Conservation (phyloP, 2,797 vertebrate genomes). For the Tauraco hartlaubi region DNA sequence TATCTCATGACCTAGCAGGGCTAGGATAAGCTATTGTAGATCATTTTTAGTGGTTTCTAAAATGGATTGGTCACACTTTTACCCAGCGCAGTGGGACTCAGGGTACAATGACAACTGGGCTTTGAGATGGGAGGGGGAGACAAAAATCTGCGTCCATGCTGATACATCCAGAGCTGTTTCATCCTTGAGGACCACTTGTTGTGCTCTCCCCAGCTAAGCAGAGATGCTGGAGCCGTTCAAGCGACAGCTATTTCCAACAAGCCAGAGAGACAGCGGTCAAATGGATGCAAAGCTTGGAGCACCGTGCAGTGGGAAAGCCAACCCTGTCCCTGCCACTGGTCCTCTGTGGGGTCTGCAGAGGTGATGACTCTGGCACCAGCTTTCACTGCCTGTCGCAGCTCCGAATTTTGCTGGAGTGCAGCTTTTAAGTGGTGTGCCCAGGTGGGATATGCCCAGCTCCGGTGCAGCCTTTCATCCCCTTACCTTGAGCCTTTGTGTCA, state of each 20-base stretch:
- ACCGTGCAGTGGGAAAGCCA: neutral
- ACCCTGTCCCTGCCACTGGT: fast-evolving
- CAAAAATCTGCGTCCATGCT: neutral
- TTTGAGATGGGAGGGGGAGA: neutral
- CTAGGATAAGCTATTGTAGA: slow-evolving; percentile 60
- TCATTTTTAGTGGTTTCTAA: slow-evolving; percentile 63
- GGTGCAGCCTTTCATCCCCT: neutral
- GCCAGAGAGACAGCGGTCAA: neutral
- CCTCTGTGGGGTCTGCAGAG: neutral
- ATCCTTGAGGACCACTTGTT: neutral
- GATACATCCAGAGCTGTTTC: neutral
- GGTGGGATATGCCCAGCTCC: neutral
- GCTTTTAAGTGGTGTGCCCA: fast-evolving
- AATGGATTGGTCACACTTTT: slow-evolving; percentile 41
- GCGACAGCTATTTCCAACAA: neutral
- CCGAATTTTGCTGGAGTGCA: neutral
- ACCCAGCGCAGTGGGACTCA: neutral
- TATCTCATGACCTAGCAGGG: slow-evolving; percentile 60
- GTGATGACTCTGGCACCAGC: neutral
- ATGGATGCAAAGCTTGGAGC: neutral
- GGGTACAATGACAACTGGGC: neutral
- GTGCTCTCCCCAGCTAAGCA: neutral
- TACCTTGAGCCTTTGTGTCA: neutral
- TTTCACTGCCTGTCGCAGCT: neutral
- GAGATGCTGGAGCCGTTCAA: neutral